A percentile compares a stretch with the other conserved stretches of the same genome.
Conservation (phyloP, 2,113 vertebrate species). For the Eclectus roratus region DNA sequence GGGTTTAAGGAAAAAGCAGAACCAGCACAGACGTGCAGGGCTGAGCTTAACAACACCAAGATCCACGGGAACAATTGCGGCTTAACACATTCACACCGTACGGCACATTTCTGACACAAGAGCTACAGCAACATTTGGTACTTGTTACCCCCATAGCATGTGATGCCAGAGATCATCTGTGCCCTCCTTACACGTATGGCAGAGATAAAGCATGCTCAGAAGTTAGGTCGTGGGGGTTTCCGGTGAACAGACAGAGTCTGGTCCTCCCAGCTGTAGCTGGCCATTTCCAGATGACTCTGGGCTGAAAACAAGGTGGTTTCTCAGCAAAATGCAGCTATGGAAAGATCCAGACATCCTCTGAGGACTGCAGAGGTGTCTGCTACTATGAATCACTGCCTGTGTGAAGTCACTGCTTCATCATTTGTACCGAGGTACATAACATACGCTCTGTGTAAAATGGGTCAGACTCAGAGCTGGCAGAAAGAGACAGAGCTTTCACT, state of each 20-base stretch:
- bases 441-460: constrained; percentile 20
- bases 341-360: constrained; percentile 16
- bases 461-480: constrained; percentile 9
- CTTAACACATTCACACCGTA: neutral
- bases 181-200: neutral
- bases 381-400: constrained; percentile 34
- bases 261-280: neutral
- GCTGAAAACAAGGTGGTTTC: neutral
- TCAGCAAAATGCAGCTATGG: neutral
- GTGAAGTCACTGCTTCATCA: constrained; percentile 37
- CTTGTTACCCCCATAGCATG: neutral
- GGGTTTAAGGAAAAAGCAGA: neutral
- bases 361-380: constrained; percentile 34
- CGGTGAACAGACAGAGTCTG: neutral
- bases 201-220: neutral
- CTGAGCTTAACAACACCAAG: neutral
- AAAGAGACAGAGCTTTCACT: neutral
- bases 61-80: neutral
- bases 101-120: neutral
- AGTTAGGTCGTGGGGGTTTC: neutral
- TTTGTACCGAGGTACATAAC: constrained; percentile 1
- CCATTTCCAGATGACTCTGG: neutral
- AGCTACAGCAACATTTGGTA: constrained; percentile 29
- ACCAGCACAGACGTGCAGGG: neutral
- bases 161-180: constrained; percentile 29